These are phyloP conservation scores for Sciaenops ocellatus DNA, from an alignment of 2,797 vertebrate species.

Conservation along the genomic window DNA sequence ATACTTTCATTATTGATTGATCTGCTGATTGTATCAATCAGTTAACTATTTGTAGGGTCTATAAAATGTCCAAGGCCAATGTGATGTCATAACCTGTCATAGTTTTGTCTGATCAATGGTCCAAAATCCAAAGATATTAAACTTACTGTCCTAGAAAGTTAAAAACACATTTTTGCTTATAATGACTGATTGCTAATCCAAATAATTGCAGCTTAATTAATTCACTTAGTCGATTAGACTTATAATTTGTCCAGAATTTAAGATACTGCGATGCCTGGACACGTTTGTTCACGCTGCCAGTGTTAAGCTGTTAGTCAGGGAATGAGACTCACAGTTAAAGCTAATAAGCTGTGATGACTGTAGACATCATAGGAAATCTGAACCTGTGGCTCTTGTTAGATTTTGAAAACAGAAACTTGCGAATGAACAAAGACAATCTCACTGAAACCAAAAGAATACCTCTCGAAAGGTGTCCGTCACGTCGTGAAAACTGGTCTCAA, in stretches of 20 bases:
- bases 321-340: not conserved
- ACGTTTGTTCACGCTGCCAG: not conserved
- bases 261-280: not conserved
- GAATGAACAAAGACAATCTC: too few species aligned
- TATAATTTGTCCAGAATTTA: not conserved
- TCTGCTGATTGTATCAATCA: not conserved
- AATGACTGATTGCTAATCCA: too few species aligned
- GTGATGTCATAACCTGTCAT: not conserved
- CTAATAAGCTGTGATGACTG: not conserved
- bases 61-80: not conserved
- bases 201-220: too few species aligned
- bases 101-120: conserved; percentile 11
- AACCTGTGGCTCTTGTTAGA: too few species aligned
- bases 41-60: too few species aligned
- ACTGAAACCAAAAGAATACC: conserved; percentile 36
- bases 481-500: not conserved
- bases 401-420: too few species aligned
- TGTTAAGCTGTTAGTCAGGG: not conserved
- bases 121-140: too few species aligned
- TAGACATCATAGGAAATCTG: too few species aligned
- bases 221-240: not conserved
- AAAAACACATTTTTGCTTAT: not conserved
- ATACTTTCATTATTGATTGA: not conserved
- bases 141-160: not conserved
- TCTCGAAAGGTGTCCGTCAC: conserved; percentile 71